Evolutionary conservation across 2,797 vertebrate species (phyloP).

Genomic region (Morus bassanus): DNA sequence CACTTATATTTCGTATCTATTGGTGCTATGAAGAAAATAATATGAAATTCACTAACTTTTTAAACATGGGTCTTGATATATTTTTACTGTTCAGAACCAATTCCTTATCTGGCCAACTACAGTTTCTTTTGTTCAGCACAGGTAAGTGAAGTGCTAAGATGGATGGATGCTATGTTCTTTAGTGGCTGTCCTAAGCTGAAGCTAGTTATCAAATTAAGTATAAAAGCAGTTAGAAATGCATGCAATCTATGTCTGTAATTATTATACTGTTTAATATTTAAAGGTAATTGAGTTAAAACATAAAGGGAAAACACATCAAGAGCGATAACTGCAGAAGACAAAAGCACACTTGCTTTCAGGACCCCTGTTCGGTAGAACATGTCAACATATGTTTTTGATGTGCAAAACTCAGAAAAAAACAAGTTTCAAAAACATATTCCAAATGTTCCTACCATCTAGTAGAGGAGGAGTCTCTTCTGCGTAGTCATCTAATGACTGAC

Average conservation of each 20-base stretch:
- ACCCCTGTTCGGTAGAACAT: background rate
- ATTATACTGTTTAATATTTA: background rate
- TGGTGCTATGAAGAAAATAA: background rate
- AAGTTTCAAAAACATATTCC: background rate
- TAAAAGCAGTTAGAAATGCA: background rate
- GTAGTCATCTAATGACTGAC: background rate
- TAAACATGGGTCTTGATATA: background rate
- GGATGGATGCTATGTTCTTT: background rate
- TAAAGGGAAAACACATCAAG: background rate
- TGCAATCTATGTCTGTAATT: background rate
- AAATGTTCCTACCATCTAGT: background rate
- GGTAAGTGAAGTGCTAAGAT: background rate
- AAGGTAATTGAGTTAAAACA: background rate
- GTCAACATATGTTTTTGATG: background rate
- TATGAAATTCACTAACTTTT: background rate
- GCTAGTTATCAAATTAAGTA: background rate
- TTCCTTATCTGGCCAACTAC: background rate
- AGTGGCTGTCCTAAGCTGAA: background rate
- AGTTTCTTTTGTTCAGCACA: background rate
- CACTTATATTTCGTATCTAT: background rate
- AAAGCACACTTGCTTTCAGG: background rate
- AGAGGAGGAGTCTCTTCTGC: background rate
- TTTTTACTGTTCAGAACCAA: background rate
- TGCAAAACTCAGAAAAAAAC: background rate
- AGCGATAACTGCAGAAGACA: background rate